Evolutionary conservation across 2,797 vertebrate species (phyloP).

Genomic region (Phataginus tetradactyla): DNA sequence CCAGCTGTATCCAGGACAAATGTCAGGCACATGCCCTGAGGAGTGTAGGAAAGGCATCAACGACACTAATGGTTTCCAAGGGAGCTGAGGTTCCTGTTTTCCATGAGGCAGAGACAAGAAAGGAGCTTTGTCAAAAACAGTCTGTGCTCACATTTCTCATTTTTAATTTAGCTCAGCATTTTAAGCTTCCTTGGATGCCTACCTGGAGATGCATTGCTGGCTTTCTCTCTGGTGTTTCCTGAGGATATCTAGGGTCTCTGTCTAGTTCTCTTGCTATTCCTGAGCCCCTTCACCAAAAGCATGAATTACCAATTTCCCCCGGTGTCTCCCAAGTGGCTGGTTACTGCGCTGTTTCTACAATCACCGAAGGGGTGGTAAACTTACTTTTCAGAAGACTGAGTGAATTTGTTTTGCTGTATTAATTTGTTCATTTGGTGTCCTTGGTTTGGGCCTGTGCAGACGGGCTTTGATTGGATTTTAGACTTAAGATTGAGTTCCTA

Average conservation of each 20-base stretch:
- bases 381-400: not conserved
- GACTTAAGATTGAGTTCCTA: slow-evolving; percentile 59
- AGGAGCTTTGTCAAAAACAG: not conserved
- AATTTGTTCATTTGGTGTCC: slow-evolving; percentile 5
- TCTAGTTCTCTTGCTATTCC: not conserved
- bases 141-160: not conserved
- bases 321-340: not conserved
- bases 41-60: not conserved
- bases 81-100: not conserved
- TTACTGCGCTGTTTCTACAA: not conserved
- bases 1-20: slow-evolving; percentile 30
- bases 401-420: not conserved
- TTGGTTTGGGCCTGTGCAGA: not conserved
- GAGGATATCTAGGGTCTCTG: not conserved
- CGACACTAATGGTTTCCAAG: not conserved
- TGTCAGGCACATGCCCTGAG: not conserved
- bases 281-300: not conserved
- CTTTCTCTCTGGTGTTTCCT: not conserved
- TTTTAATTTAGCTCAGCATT: not conserved
- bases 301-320: not conserved
- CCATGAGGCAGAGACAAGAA: slow-evolving; percentile 11
- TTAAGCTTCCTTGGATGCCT: not conserved
- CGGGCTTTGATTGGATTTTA: slow-evolving; percentile 61
- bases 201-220: not conserved
- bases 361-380: not conserved